Evolutionary conservation across 2,113 vertebrate species (phyloP).

Genomic region (Galemys pyrenaicus): DNA sequence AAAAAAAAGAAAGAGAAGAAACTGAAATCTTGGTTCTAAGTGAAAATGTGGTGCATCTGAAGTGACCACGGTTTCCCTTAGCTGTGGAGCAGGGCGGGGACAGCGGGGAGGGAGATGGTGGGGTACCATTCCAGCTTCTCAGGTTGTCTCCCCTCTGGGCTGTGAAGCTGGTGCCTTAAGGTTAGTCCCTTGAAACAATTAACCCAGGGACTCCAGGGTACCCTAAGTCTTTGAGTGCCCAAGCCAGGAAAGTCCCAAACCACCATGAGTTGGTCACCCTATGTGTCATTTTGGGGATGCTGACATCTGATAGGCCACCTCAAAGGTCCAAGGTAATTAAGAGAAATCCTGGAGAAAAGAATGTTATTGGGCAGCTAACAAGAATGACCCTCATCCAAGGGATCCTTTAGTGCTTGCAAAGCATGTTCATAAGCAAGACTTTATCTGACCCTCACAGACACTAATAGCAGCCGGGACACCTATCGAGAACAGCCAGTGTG

Average conservation of each 20-base stretch:
- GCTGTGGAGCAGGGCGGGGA: not conserved
- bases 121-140: accelerated
- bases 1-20: not conserved
- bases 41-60: not conserved
- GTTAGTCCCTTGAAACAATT: not conserved
- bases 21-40: not conserved
- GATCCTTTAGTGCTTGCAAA: not conserved
- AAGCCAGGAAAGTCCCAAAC: not conserved
- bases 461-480: accelerated
- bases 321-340: not conserved
- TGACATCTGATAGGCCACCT: not conserved
- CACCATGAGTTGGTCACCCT: not conserved
- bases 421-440: accelerated
- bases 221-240: not conserved
- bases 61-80: accelerated
- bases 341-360: not conserved
- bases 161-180: not conserved
- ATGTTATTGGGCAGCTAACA: accelerated
- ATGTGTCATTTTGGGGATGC: not conserved
- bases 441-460: accelerated
- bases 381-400: accelerated
- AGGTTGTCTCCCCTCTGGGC: not conserved
- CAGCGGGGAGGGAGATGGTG: accelerated
- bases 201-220: no score
- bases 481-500: accelerated